A percentile compares a stretch with the other conserved stretches of the same genome.
Evolutionary conservation across 2,888 invertebrate species (phyloP).

Genomic region (Drosophila meridiana): DNA sequence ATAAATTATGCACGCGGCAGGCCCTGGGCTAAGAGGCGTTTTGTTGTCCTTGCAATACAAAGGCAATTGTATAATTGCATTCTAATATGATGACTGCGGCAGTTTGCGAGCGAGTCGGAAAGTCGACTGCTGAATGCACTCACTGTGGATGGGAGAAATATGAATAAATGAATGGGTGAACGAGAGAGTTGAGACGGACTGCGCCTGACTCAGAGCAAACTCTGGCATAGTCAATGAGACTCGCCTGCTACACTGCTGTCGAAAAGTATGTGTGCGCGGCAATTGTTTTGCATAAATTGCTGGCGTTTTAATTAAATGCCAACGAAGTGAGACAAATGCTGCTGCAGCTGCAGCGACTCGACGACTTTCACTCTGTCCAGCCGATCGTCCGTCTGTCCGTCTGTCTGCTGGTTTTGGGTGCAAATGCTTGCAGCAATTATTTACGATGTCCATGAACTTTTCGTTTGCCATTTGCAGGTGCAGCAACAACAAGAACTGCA

Average conservation of each 20-base stretch:
- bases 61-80: slow-evolving; percentile 72
- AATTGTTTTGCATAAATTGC: slow-evolving; percentile 43
- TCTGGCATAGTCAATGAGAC: neutral
- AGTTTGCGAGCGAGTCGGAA: slow-evolving; percentile 22
- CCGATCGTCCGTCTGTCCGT: neutral
- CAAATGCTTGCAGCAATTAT: slow-evolving; percentile 50
- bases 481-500: slow-evolving; percentile 9
- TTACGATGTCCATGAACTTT: slow-evolving; percentile 57
- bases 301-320: slow-evolving; percentile 71
- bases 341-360: slow-evolving; percentile 8
- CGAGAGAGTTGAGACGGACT: too few species aligned
- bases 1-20: slow-evolving; percentile 65
- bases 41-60: slow-evolving; percentile 39
- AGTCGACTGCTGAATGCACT: neutral
- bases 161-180: too few species aligned
- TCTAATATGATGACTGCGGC: slow-evolving; percentile 71
- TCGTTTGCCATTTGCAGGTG: slow-evolving; percentile 23
- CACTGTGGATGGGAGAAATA: neutral
- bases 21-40: slow-evolving; percentile 19
- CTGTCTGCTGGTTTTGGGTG: neutral
- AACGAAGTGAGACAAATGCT: slow-evolving; percentile 54
- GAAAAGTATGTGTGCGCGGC: slow-evolving; percentile 15
- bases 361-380: slow-evolving; percentile 3
- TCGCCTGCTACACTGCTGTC: neutral
- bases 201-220: neutral